Evolutionary conservation across 2,888 invertebrate genomes (phyloP).

Genomic region (Proisotoma minuta): DNA sequence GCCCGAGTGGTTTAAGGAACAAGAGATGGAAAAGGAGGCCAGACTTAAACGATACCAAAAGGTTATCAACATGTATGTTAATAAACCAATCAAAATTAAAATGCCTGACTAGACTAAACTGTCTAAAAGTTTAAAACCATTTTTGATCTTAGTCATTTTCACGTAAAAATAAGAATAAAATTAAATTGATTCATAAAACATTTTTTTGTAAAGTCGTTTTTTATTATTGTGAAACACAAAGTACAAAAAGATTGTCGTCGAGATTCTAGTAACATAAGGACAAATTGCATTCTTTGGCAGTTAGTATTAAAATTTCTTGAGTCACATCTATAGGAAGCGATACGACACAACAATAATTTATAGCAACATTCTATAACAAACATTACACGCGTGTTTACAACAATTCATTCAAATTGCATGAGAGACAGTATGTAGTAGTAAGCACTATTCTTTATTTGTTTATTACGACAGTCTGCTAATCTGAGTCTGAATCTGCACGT

Average conservation of each 20-base stretch:
- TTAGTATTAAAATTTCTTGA: neutral
- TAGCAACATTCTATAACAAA: neutral
- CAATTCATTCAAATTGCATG: no score
- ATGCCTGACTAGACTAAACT: no score
- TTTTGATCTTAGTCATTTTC: no score
- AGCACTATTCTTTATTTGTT: neutral
- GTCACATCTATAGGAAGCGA: neutral
- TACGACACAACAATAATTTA: neutral
- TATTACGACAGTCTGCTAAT: conserved; percentile 18
- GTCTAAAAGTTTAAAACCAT: no score
- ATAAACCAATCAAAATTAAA: conserved; percentile 18
- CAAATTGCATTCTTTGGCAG: neutral
- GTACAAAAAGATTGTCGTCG: neutral
- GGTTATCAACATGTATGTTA: conserved; percentile 29
- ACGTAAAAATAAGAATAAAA: no score
- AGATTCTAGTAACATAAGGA: neutral
- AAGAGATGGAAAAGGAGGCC: conserved; percentile 49
- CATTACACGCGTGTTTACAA: neutral
- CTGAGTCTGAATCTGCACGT: conserved; percentile 44
- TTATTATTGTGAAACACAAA: neutral
- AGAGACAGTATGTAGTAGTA: neutral
- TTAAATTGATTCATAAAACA: no score
- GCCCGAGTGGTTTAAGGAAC: conserved; percentile 64
- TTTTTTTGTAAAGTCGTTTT: neutral
- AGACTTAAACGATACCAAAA: conserved; percentile 26